Conservation (phyloP, 2,797 vertebrate genomes). For the Chanos chanos region DNA sequence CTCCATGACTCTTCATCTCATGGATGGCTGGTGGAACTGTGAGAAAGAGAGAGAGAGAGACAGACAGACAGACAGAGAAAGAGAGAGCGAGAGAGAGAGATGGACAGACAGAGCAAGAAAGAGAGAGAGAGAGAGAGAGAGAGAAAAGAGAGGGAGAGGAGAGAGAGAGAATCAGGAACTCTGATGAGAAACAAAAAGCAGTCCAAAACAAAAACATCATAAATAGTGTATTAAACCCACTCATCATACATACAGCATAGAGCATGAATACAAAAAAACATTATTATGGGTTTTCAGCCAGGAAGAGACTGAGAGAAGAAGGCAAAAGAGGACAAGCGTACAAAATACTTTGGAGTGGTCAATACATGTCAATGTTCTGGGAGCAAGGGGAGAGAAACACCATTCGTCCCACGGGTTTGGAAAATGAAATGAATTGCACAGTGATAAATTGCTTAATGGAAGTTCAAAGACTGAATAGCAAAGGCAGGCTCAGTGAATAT, state of each 20-base stretch:
- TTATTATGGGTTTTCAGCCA: not conserved
- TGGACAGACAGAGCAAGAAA: no score
- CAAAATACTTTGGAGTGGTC: slow-evolving; percentile 20
- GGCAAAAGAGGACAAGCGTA: slow-evolving; percentile 16
- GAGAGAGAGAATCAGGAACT: no score
- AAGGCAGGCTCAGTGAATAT: slow-evolving; percentile 63
- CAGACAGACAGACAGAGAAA: not conserved
- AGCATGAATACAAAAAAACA: no score
- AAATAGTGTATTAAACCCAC: no score
- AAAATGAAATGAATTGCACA: slow-evolving; percentile 64
- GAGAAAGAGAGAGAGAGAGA: slow-evolving; percentile 6
- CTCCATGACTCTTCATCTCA: slow-evolving; percentile 90
- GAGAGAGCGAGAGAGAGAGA: slow-evolving; percentile 8
- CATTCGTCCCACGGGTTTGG: slow-evolving; percentile 47
- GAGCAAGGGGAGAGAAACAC: slow-evolving; percentile 37
- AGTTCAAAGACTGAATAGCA: slow-evolving; percentile 70
- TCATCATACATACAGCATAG: no score
- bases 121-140: no score
- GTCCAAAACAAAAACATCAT: no score
- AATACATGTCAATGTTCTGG: slow-evolving; percentile 21
- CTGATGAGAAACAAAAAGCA: no score
- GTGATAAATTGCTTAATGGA: slow-evolving; percentile 74
- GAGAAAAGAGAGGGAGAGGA: no score
- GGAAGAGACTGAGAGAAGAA: slow-evolving; percentile 15
- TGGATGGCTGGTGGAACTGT: slow-evolving; percentile 92